These are phyloP conservation scores for Melitaea cinxia DNA, from an alignment of 1,140 invertebrate genomes.

Conservation along the genomic window DNA sequence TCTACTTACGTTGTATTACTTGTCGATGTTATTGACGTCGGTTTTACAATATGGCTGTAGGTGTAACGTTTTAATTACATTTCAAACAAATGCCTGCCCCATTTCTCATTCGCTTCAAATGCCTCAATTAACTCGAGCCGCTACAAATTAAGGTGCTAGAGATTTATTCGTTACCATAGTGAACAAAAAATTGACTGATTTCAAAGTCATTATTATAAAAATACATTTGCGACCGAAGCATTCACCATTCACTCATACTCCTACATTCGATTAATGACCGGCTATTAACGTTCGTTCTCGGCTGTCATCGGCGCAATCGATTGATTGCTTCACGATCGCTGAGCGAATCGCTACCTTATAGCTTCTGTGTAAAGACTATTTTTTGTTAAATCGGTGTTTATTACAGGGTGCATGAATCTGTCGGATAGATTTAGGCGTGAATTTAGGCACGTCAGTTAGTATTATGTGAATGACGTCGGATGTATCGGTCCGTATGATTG, in stretches of 20 bases:
- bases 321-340: slow-evolving; percentile 39
- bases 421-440: slow-evolving; percentile 56
- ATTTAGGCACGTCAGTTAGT: slow-evolving; percentile 58
- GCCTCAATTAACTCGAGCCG: slow-evolving; percentile 17
- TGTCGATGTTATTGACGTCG: too few species aligned
- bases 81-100: too few species aligned
- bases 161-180: slow-evolving; percentile 14
- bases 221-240: slow-evolving; percentile 46
- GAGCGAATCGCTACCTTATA: slow-evolving; percentile 34
- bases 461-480: slow-evolving; percentile 44
- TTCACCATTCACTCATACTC: slow-evolving; percentile 49
- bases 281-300: slow-evolving; percentile 56
- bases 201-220: slow-evolving; percentile 34
- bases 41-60: too few species aligned
- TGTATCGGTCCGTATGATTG: slow-evolving; percentile 34
- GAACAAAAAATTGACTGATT: slow-evolving; percentile 20
- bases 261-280: slow-evolving; percentile 57
- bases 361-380: slow-evolving; percentile 26
- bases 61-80: too few species aligned
- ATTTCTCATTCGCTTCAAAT: not conserved
- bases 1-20: too few species aligned
- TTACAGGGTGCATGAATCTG: slow-evolving; percentile 38
- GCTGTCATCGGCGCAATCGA: slow-evolving; percentile 62
- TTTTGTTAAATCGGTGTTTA: slow-evolving; percentile 26
- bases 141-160: slow-evolving; percentile 28